Percentiles rank a stretch among this genome's conserved stretches.
Conservation (phyloP, 2,888 invertebrate species). For the Archaeoteleia sp. region DNA sequence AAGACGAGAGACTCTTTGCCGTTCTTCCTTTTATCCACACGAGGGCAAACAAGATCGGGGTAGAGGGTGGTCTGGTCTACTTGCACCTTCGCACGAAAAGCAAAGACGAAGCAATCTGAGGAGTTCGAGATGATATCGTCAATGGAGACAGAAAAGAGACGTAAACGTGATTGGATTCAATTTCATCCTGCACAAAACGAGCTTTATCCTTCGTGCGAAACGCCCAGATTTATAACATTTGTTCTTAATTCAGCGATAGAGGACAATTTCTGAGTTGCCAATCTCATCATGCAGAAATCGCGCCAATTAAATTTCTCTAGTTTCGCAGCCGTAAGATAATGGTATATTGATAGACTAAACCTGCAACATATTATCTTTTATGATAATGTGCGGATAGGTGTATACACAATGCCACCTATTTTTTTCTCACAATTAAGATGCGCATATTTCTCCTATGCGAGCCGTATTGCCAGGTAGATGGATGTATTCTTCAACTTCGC, state of each 20-base stretch:
- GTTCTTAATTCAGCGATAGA: constrained; percentile 7
- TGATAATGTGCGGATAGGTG: constrained; percentile 23
- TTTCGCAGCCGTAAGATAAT: constrained; percentile 17
- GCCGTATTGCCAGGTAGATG: neutral
- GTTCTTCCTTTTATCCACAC: constrained; percentile 46
- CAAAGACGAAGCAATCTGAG: constrained; percentile 42
- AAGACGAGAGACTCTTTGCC: constrained; percentile 54
- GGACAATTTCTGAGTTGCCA: constrained; percentile 18
- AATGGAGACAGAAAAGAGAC: constrained; percentile 17
- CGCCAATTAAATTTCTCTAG: constrained; percentile 57
- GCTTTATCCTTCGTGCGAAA: neutral
- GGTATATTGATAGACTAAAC: constrained; percentile 26
- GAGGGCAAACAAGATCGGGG: constrained; percentile 49
- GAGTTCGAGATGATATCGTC: constrained; percentile 35
- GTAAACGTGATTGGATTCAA: constrained; percentile 46
- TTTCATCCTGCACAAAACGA: constrained; percentile 8
- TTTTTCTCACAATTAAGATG: constrained; percentile 44
- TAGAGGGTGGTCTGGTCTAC: constrained; percentile 13
- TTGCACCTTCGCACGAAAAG: constrained; percentile 52
- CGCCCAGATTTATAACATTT: constrained; percentile 10
- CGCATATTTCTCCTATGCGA: constrained; percentile 18
- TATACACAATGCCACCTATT: constrained; percentile 40
- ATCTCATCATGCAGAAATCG: constrained; percentile 13
- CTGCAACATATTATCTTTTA: constrained; percentile 35
- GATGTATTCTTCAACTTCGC: constrained; percentile 30